These are phyloP conservation scores for Drosophila paramelanica DNA, from an alignment of 2,888 invertebrate genomes.

Conservation along the genomic window DNA sequence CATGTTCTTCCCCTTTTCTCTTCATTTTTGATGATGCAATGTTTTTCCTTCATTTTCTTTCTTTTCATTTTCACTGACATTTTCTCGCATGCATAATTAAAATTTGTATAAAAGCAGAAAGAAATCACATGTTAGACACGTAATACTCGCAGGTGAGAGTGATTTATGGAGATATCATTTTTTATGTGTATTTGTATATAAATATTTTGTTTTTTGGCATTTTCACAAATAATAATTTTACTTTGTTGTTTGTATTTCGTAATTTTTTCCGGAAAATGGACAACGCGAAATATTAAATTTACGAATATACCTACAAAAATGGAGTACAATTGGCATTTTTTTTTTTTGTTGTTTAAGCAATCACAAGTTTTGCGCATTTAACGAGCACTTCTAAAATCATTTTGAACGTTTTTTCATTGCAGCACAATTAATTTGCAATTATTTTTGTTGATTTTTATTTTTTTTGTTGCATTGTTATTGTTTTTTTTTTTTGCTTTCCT, in stretches of 20 bases:
- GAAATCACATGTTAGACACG: slow-evolving; percentile 52
- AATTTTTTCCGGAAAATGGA: slow-evolving; percentile 13
- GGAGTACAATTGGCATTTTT: slow-evolving; percentile 28
- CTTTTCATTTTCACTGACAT: slow-evolving; percentile 42
- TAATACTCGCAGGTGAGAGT: slow-evolving; percentile 19
- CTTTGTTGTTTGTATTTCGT: slow-evolving; percentile 10
- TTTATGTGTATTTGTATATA: neutral
- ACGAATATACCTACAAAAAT: slow-evolving; percentile 1
- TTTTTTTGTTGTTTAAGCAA: slow-evolving; percentile 17
- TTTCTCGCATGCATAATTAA: slow-evolving; percentile 37
- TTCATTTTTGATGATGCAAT: slow-evolving; percentile 49
- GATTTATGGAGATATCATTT: slow-evolving; percentile 11
- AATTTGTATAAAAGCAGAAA: slow-evolving; percentile 26
- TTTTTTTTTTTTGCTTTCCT: slow-evolving; percentile 26
- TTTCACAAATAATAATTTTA: slow-evolving; percentile 26
- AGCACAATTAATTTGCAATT: slow-evolving; percentile 62
- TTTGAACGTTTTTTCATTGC: slow-evolving; percentile 13
- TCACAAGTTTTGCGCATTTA: slow-evolving; percentile 35
- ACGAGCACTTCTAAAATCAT: slow-evolving; percentile 40
- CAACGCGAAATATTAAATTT: slow-evolving; percentile 19
- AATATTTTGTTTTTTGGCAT: slow-evolving; percentile 2
- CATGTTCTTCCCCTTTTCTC: neutral
- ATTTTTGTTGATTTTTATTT: slow-evolving; percentile 28
- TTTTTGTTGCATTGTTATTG: slow-evolving; percentile 24
- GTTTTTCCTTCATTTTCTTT: slow-evolving; percentile 2